These are phyloP conservation scores for Cydia pomonella DNA, from an alignment of 1,140 invertebrate species.

Conservation along the genomic window DNA sequence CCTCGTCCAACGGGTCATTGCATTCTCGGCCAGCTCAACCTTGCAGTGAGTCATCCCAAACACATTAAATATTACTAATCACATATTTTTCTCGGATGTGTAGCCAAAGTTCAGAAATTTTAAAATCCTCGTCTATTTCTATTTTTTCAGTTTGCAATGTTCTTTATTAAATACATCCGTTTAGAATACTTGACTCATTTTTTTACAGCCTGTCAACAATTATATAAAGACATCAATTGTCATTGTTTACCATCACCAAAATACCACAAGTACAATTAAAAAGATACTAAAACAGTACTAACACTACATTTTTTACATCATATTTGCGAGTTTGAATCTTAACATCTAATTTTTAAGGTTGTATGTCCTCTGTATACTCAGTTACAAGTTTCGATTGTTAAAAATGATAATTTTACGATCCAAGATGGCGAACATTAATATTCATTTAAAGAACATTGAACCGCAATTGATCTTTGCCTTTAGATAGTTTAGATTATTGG, in stretches of 20 bases:
- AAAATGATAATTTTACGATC: slow-evolving; percentile 26
- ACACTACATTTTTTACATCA: neutral
- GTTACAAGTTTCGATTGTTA: slow-evolving; percentile 21
- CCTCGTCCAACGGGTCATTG: no score
- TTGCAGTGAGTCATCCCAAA: no score
- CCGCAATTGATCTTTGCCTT: slow-evolving; percentile 4
- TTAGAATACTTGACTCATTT: no score
- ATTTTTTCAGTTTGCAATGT: no score
- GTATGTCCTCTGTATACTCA: neutral
- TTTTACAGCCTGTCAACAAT: no score
- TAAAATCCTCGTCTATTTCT: no score
- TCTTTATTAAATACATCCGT: no score
- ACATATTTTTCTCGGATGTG: no score
- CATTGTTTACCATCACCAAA: neutral
- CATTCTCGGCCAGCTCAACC: no score
- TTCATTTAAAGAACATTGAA: slow-evolving; percentile 26
- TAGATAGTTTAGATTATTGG: slow-evolving; percentile 5
- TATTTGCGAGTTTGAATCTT: neutral
- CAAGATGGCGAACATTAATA: slow-evolving; percentile 21
- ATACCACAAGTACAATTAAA: neutral
- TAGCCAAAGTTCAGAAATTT: no score
- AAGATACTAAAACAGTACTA: neutral
- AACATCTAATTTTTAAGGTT: neutral
- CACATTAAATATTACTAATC: no score
- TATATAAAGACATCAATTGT: neutral